These are phyloP conservation scores for Odocoileus virginianus DNA, from an alignment of 2,113 vertebrate genomes.

Conservation along the genomic window DNA sequence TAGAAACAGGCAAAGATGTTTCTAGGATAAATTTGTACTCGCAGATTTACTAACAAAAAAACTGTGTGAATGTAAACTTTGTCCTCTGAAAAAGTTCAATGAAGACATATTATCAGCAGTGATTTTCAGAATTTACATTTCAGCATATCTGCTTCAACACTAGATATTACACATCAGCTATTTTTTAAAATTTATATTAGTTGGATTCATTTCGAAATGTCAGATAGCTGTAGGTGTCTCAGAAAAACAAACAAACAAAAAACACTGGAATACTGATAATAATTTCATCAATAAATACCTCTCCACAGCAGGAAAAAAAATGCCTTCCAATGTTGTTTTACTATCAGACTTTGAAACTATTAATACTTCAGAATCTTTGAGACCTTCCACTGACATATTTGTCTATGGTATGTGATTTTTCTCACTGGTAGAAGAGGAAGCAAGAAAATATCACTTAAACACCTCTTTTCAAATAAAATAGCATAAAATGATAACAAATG, in stretches of 20 bases:
- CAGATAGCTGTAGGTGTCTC: background rate
- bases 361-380: background rate
- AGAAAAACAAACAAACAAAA: background rate
- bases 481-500: constrained; percentile 34
- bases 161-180: background rate
- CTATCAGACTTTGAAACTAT: background rate
- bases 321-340: background rate
- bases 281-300: background rate
- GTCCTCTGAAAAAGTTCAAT: background rate
- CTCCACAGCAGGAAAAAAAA: background rate
- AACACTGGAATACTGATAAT: background rate
- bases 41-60: background rate
- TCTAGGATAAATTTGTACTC: background rate
- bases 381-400: background rate
- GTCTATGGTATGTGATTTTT: background rate
- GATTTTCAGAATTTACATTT: background rate
- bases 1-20: background rate
- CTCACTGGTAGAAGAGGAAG: background rate
- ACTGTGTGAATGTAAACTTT: background rate
- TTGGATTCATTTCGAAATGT: background rate
- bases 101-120: background rate
- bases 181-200: background rate
- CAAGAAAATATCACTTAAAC: constrained; percentile 40
- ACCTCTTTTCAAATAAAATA: constrained; percentile 41
- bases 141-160: background rate